Evolutionary conservation across 2,113 vertebrate genomes (phyloP).

Genomic region (Cololabis saira): DNA sequence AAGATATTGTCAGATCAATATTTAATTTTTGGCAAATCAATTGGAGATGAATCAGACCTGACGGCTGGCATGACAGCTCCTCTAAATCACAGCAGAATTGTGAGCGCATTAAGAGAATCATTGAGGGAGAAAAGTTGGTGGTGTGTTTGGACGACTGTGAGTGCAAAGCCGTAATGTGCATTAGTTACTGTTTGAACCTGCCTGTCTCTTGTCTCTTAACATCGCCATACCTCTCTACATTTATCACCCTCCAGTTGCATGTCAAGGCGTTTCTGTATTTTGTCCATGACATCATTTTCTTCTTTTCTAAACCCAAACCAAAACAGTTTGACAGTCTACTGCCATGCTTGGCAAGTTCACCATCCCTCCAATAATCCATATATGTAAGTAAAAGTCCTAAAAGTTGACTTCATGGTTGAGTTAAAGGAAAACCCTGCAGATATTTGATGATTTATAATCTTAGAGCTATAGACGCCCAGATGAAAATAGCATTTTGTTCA

Average conservation of each 20-base stretch:
- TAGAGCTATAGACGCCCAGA: too few species aligned
- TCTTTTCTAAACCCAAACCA: neutral
- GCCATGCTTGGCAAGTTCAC: neutral
- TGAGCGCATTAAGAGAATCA: constrained; percentile 30
- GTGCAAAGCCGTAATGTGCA: constrained; percentile 13
- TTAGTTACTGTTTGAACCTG: constrained; percentile 11
- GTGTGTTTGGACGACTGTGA: constrained; percentile 24
- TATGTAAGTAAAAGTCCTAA: neutral
- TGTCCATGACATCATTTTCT: neutral
- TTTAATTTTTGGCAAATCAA: constrained; percentile 69
- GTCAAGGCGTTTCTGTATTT: neutral
- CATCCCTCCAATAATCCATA: neutral
- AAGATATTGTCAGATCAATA: constrained; percentile 66
- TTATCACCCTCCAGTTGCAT: neutral
- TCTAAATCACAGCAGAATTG: constrained; percentile 46
- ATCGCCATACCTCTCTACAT: constrained; percentile 8
- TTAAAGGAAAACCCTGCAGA: neutral
- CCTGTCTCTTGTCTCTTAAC: neutral
- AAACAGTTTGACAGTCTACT: neutral
- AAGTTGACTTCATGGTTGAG: neutral
- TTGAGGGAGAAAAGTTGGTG: constrained; percentile 24
- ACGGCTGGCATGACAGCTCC: constrained; percentile 44
- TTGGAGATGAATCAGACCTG: constrained; percentile 59
- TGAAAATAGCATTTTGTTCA: too few species aligned
- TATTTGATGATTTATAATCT: too few species aligned